Base-by-base conservation (phyloP, 2,113 vertebrate genomes). In the Acrocephalus kingi region DNA sequence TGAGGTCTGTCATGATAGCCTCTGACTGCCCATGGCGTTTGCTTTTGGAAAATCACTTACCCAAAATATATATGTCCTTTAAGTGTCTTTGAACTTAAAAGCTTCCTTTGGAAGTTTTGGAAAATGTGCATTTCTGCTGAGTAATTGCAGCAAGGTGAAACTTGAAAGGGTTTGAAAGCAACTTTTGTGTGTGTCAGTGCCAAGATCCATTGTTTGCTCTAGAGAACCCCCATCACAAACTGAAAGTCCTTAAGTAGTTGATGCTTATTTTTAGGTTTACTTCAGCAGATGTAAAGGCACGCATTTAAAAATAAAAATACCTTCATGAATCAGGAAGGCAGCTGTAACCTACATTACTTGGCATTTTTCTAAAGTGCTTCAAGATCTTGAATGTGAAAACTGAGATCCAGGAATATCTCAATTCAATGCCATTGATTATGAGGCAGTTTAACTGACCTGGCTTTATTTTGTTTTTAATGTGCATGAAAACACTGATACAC, bases 291-390 rank as follows among this genome's bases (percentile, higher is more conserved):
- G 58, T 3, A 41, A 73, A 68, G 59, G 9, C 37, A 10, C 21
- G 61, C 46, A 33, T 94, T 96, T 88, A 33, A 59, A 97, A 84
- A 63, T 67, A 93, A 25, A 88, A 90, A 75, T 93, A 93, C 35
- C 83, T 66, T 79, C 79, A 89, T 87, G 84, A 91, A 58, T 96
- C 81, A 82, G 43, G 49, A 61, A 43, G 21, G 25, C 61, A 51
- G 10, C 77, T 58, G 24, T 55, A 61, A 22, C 75, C 33, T 49
- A 6, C 3, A 6, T 83, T 58, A 55, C 77, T 82, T 95, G 75
- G 68, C 82, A 66, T 84, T 80, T 86, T 68, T 89, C 58, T 90
- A 31, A 76, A 93, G 58, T 59, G 20, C 82, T 74, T 91, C 73
- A 49, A 33, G 88, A 41, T 35, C 62, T 66, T 80, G 63, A 77